These are phyloP conservation scores for Oscheius sp. DNA, from an alignment of 2,888 invertebrate genomes.

Conservation along the genomic window DNA sequence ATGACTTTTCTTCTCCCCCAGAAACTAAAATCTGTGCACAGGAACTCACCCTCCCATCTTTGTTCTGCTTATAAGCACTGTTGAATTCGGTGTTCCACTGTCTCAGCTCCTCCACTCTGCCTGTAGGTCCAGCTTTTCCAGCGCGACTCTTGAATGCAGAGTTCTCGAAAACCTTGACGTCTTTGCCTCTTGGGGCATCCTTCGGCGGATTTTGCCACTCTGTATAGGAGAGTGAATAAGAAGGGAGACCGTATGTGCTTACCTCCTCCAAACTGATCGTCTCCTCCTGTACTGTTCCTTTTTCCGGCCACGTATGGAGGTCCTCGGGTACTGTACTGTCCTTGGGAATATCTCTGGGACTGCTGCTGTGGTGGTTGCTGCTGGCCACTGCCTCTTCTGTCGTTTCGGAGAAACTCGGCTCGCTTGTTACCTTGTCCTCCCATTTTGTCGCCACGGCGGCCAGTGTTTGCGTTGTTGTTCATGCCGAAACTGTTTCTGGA, in stretches of 20 bases:
- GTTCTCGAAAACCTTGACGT: constrained; percentile 20
- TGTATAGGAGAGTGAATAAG: background rate
- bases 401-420: constrained; percentile 46
- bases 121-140: background rate
- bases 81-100: constrained; percentile 25
- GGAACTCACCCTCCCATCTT: background rate
- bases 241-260: no score
- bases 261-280: constrained; percentile 34
- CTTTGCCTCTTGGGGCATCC: background rate
- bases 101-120: constrained; percentile 12
- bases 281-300: constrained; percentile 17
- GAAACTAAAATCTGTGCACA: background rate
- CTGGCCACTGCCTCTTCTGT: constrained; percentile 35
- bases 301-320: constrained; percentile 15
- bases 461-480: constrained; percentile 2
- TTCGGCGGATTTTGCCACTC: constrained; percentile 32
- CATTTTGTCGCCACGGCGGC: background rate
- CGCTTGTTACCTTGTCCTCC: constrained; percentile 41
- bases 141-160: constrained; percentile 8
- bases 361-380: constrained; percentile 15
- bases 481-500: constrained; percentile 8
- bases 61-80: constrained; percentile 13
- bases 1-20: no score
- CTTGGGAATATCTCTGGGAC: background rate
- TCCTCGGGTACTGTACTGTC: constrained; percentile 1